Base-by-base conservation (phyloP, 2,888 invertebrate species). In the Petrophora chlorosata region DNA sequence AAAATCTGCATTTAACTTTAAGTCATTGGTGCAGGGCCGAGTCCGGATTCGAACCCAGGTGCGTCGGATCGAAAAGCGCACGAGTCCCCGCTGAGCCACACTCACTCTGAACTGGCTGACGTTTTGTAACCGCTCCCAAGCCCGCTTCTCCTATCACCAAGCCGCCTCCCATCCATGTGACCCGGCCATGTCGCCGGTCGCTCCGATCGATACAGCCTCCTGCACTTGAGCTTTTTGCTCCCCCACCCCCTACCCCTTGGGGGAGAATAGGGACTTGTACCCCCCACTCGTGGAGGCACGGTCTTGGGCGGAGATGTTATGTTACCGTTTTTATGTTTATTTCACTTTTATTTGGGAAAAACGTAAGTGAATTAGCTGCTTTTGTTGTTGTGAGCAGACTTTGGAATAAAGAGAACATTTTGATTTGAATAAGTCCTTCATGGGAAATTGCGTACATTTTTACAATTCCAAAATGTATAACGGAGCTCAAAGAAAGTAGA, bases 191-290 rank as follows among this genome's bases (percentile, higher is more conserved):
- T 88, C 88, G 85, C 63, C 73, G 71, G 82, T 82, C 82, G 76
- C 76, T 76, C 71, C 75, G 79, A 87, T 89, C 89, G 86, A 89
- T 89, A 88, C 88, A 89, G 89, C 89, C 84, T 89, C 88, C 72
- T 85, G 85, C 87, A 85, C 86, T 86, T 86, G 81, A 85, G 85
- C 84, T 84, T 85, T 85, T 82, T 78, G 75, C 79, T 69, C 68
- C 76, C 74, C 65, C 50, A 55, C 63, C 61, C 56, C 54, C 53
- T 50, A 59, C 60, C 59, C 63, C 61, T 22, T 15, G 39, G 26
- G 30, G 30, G 34, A 36, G 42, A 19, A 9, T 7, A 15, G 51
- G 29, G 17, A 16, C 16, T 29, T 34, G 39, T 42, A 54, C 62
- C 56, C 61, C 56, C 59, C 60, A 35, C 3, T 15, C 35, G 7